These are phyloP conservation scores for Plecturocebus donacophilus DNA, from an alignment of 2,113 vertebrate genomes.

Conservation along the genomic window DNA sequence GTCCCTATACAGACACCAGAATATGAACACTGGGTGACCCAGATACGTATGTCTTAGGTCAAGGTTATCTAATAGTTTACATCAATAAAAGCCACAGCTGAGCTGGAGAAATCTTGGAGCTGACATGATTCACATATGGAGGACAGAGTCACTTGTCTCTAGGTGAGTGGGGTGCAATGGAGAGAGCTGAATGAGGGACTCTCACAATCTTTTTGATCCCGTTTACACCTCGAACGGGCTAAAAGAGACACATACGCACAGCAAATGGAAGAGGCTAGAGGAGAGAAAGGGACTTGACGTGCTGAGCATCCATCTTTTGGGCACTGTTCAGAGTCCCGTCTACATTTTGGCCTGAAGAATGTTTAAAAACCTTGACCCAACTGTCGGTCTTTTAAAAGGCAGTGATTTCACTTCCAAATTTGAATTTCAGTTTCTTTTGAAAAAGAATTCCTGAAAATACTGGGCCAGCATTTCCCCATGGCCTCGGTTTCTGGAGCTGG, in stretches of 20 bases:
- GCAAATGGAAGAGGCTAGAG: neutral
- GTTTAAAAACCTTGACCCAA: neutral
- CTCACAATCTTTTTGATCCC: too few relatives aligned
- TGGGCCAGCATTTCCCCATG: neutral
- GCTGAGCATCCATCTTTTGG: neutral
- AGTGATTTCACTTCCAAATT: neutral
- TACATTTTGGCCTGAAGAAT: neutral
- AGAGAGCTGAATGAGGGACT: neutral
- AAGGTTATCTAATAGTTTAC: neutral
- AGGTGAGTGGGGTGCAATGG: neutral
- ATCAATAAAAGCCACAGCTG: neutral
- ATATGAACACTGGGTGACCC: neutral
- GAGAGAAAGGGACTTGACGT: rapidly evolving
- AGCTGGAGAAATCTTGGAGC: neutral
- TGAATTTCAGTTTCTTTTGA: neutral
- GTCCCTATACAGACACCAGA: rapidly evolving
- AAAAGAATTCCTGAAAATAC: neutral
- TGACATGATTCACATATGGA: rapidly evolving
- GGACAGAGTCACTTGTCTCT: neutral
- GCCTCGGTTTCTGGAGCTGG: neutral
- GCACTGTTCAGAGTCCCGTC: neutral
- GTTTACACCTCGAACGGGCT: neutral
- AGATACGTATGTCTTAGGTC: neutral
- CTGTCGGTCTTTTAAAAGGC: neutral
- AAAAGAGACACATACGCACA: rapidly evolving